Evolutionary conservation across 2,797 vertebrate genomes (phyloP), one percentile per base, ranked within the genome.

Genomic region (Molossus molossus): DNA sequence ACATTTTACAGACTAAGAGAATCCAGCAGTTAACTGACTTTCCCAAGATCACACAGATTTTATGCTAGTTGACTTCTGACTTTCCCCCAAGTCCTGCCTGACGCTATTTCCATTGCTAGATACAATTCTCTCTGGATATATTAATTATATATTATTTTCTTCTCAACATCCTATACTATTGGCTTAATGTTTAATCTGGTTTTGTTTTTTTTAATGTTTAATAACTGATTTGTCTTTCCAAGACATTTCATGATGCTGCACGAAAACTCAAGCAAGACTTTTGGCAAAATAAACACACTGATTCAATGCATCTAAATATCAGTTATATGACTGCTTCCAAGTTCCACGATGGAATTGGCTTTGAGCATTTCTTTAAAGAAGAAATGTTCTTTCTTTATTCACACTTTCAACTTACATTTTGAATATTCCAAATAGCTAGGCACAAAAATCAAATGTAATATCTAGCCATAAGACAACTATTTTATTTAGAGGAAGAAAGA

Each of bases 181-280:
- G 37, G 17, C 62, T 70, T 87, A 76, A 40, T 40, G 29, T 13
- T 62, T 83, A 84, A 23, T n/a, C 29, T 40, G 45, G 33, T 33
- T 85, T 69, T 75, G 40, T 45, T 75, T 53, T 53, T n/a, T n/a
- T n/a, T 18, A 29, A 65, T 29, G 5, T 90, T 94, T 87, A 14
- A 29, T 72, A 27, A 87, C 50, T 81, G 23, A 83, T 20, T 20
- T 84, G 81, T 67, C 76, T 77, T 94, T 79, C 33, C 27, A 92
- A 93, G 21, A 81, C 13, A 64, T 72, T 85, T 94, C 29, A 77
- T 6, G 3, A 86, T 18, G 21, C 27, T 53, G 1, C 82, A 96
- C 14, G 76, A 92, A 85, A 97, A 83, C n/a, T 55, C 27, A 75
- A 73, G 25, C 64, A 90, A 86, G 62, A 79, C 53, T 94, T 94